Evolutionary conservation across 2,797 vertebrate genomes (phyloP).

Genomic region (Pangasius mekongensis): DNA sequence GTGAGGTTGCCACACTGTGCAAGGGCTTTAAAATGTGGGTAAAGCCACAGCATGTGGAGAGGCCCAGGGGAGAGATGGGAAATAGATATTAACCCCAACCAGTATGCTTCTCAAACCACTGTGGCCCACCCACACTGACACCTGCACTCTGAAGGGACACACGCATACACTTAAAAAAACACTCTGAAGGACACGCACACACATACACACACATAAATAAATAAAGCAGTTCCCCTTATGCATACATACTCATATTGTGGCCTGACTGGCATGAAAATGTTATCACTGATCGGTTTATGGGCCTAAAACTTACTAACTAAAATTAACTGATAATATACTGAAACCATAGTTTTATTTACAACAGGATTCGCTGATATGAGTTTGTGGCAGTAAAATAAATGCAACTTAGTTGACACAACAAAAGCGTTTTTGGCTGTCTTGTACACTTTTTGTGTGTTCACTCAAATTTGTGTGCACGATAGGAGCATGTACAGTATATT

Average conservation of each 20-base stretch:
- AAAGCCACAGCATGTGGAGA: slow-evolving; percentile 73
- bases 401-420: not conserved
- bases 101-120: slow-evolving; percentile 72
- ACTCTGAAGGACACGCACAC: not conserved
- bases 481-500: not conserved
- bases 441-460: not conserved
- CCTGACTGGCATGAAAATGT: not conserved
- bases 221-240: not conserved
- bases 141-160: slow-evolving; percentile 54
- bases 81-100: slow-evolving; percentile 80
- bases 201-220: not conserved
- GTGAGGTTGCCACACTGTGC: slow-evolving; percentile 63
- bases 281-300: not conserved
- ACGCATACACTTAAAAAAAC: slow-evolving; percentile 33
- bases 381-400: no score
- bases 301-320: not conserved
- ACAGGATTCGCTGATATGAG: no score
- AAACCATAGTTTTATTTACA: no score
- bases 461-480: not conserved
- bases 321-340: not conserved
- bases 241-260: not conserved
- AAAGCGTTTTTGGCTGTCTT: not conserved
- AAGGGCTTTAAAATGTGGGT: slow-evolving; percentile 48
- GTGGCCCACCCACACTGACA: slow-evolving; percentile 69
- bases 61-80: slow-evolving; percentile 80